Evolutionary conservation across 1,140 invertebrate species (phyloP).

Genomic region (Eubasilissa regina): DNA sequence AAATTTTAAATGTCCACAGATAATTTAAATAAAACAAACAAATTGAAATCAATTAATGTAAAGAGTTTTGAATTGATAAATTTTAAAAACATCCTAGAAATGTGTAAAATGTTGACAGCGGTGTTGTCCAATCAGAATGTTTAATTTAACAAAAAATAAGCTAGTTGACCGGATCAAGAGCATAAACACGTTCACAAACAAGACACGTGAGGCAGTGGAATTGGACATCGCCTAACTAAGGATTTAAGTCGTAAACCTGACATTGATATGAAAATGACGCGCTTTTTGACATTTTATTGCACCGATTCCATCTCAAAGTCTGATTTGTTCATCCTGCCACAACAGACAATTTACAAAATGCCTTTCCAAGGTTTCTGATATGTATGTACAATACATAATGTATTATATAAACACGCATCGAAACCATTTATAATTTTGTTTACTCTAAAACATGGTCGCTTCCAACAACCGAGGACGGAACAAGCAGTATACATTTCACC

Average conservation of each 20-base stretch:
- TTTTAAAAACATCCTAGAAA: too few species aligned
- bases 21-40: too few species aligned
- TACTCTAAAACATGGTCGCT: too few species aligned
- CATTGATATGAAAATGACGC: conserved; percentile 49
- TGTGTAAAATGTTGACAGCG: too few species aligned
- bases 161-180: background rate
- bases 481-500: too few species aligned
- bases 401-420: too few species aligned
- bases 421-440: too few species aligned
- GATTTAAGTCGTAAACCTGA: conserved; percentile 37
- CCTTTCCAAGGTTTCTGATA: background rate
- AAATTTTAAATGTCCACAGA: too few species aligned
- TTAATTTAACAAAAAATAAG: conserved; percentile 12
- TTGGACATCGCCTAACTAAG: conserved; percentile 49
- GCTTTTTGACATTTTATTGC: conserved; percentile 52
- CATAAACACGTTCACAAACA: conserved; percentile 18
- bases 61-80: too few species aligned
- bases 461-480: too few species aligned
- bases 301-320: conserved; percentile 10
- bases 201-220: background rate
- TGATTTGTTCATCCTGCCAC: conserved; percentile 53
- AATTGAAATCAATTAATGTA: too few species aligned
- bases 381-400: too few species aligned
- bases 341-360: conserved; percentile 30
- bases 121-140: background rate